Base-by-base conservation (phyloP, 1,140 invertebrate species). In the Akabosia matsudoensis region DNA sequence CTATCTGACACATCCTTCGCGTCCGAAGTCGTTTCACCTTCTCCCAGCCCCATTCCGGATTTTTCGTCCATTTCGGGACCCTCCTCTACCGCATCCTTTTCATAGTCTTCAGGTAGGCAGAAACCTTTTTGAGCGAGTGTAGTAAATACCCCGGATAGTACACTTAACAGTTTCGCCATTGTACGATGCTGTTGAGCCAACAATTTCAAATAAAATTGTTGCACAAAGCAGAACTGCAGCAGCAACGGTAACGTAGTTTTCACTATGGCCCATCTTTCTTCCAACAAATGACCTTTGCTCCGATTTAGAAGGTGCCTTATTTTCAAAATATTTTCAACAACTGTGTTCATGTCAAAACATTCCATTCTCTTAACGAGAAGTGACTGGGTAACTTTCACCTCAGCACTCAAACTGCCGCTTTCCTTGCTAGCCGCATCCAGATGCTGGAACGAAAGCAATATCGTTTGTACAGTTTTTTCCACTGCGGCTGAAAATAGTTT, bases 1-100 rank as follows among this genome's bases (percentile, higher is more conserved):
- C 89, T 88, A 73, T 98, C 96, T 0, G 96, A 98, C 3, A 98
- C 94, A 87, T 99, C 97, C 82, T 94, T 96, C 76, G 92, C 89
- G 13, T 96, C 96, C 81, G 80, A 75, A 18, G 80, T 75, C 16
- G 78, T 78, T 54, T 97, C 92, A 0, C 96, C 96, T 79, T 98
- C 96, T 0, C 94, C 95, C 1, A 98, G 85, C 0, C 96, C 97
- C 70, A 85, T 86, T 31, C 87, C 88, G 80, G 90, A 89, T 75
- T 88, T 90, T 70, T 88, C 87, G 79, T 87, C 84, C 82, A 89
- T 86, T 67, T 88, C 83, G 16, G 82, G 81, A 2, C 77, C 83
- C 33, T 83, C 82, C 45, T 84, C 82, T 31, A 82, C 83, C 76
- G 90, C 88, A 82, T 91, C 90, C 70, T 88, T 85, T 78, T 85